These are phyloP conservation scores for Morpho achilles DNA, from an alignment of 2,888 invertebrate species.

Conservation along the genomic window DNA sequence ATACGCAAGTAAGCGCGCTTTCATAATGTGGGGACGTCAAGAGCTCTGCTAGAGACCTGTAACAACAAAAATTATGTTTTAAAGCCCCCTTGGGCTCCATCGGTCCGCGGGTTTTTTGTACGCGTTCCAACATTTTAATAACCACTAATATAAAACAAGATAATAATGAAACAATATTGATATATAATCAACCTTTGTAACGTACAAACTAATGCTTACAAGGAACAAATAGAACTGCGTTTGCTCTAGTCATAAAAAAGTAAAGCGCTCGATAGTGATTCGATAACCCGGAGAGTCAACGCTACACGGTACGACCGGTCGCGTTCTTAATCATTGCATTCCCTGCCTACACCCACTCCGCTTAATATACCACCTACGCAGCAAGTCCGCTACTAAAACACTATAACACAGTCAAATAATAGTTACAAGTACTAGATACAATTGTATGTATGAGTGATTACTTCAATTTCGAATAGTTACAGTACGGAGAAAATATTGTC, in stretches of 20 bases:
- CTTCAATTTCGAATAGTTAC: constrained; percentile 40
- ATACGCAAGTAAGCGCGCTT: constrained; percentile 65
- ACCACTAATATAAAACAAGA: no score
- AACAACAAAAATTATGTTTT: constrained; percentile 57
- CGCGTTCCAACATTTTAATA: neutral
- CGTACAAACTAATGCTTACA: constrained; percentile 1
- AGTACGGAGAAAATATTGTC: constrained; percentile 61
- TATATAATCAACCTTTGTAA: neutral
- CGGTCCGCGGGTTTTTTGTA: constrained; percentile 24
- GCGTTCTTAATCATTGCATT: constrained; percentile 52
- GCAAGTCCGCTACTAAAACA: constrained; percentile 38
- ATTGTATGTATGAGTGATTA: constrained; percentile 16
- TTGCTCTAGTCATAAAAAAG: constrained; percentile 11
- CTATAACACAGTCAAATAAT: constrained; percentile 17
- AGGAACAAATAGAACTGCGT: constrained; percentile 2
- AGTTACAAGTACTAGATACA: constrained; percentile 20
- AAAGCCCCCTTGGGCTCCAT: constrained; percentile 40
- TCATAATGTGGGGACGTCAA: constrained; percentile 66
- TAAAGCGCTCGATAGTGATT: constrained; percentile 29
- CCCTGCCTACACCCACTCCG: constrained; percentile 49
- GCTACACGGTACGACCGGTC: constrained; percentile 35
- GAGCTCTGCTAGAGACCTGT: constrained; percentile 56
- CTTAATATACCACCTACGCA: constrained; percentile 54
- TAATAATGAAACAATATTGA: no score
- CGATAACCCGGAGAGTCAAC: constrained; percentile 30